Base-by-base conservation (phyloP, 2,797 vertebrate species). In the Etheostoma nigrum region DNA sequence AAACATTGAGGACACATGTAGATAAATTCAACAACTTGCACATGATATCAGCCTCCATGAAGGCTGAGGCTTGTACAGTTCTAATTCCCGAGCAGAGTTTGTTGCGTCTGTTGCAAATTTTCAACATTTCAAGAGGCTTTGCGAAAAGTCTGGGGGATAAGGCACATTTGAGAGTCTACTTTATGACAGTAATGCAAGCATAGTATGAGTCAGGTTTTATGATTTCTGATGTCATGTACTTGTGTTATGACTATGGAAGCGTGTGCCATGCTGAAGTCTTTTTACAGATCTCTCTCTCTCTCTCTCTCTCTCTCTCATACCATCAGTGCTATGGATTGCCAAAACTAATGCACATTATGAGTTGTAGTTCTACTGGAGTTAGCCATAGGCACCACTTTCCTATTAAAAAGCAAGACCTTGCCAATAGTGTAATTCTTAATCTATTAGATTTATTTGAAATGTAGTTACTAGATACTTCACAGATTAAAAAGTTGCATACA, bases 181-280 rank as follows among this genome's bases (percentile, higher is more conserved):
- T 92, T 89, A 84, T 86, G 85, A 85, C 89, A 81, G 74, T 67
- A 83, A 90, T 91, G 88, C 88, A 86, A 87, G 85, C 83, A 70
- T 53, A 78, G 77, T 53, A 51, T 66, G 77, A 85, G 81, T 78
- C 63, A 69, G 69, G 52, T 76, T 92, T 92, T 89, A 89, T 76
- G 78, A 84, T 84, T 81, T 84, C 86, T 92, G 87, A 92, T 74
- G 88, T 92, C 84, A 91, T 85, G 61, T 62, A 60, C 71, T 77
- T 48, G 44, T 85, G 72, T 90, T 86, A 82, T 78, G 78, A 76
- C 74, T 76, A 44, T 70, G 68, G 53, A 84, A 21, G 65, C 44
- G 36, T 67, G 48, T 71, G 66, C 77, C 76, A 77, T 25, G 1
- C 57, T 48, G n/a, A 69, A 66, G 59, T 44, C 36, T 61, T 85